A percentile compares a stretch with the other conserved stretches of the same genome.
phyloP scores from a whole-genome alignment of 2,113 vertebrate species.

The Steatornis caripensis region DNA sequence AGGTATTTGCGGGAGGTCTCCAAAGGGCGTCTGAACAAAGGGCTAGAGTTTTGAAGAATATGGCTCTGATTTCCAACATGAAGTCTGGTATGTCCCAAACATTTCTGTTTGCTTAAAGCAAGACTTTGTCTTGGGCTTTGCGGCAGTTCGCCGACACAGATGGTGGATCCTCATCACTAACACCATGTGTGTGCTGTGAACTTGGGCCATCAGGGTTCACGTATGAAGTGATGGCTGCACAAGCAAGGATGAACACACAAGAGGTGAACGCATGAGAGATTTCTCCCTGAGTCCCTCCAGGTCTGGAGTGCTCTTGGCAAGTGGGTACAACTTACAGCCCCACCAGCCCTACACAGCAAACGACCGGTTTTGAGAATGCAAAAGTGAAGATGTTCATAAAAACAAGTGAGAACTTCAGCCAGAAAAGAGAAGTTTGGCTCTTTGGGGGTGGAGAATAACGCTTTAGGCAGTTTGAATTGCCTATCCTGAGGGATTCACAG shows the following conservation, averaged over 20 bases:
- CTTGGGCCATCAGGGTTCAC: neutral
- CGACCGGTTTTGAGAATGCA: neutral
- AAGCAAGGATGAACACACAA: neutral
- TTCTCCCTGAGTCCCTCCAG: neutral
- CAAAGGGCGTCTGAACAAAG: constrained; percentile 57
- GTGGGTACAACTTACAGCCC: neutral
- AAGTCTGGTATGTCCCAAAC: constrained; percentile 38
- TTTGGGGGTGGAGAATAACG: neutral
- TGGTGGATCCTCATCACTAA: neutral
- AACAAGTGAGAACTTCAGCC: neutral
- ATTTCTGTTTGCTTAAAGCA: constrained; percentile 45
- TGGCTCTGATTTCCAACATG: constrained; percentile 45
- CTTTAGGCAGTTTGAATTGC: neutral
- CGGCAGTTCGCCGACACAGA: neutral
- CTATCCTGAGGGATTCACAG: rapidly evolving
- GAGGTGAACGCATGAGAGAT: neutral
- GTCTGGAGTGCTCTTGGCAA: neutral
- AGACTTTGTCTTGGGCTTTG: neutral
- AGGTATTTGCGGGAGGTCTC: constrained; percentile 55
- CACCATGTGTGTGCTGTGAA: neutral
- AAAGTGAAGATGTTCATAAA: neutral
- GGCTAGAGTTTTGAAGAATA: constrained; percentile 32
- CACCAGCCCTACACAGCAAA: neutral
- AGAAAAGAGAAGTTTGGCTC: neutral
- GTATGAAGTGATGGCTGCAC: neutral